These are phyloP conservation scores for Alentia gelatinosa DNA, from an alignment of 2,888 invertebrate genomes.

Conservation along the genomic window DNA sequence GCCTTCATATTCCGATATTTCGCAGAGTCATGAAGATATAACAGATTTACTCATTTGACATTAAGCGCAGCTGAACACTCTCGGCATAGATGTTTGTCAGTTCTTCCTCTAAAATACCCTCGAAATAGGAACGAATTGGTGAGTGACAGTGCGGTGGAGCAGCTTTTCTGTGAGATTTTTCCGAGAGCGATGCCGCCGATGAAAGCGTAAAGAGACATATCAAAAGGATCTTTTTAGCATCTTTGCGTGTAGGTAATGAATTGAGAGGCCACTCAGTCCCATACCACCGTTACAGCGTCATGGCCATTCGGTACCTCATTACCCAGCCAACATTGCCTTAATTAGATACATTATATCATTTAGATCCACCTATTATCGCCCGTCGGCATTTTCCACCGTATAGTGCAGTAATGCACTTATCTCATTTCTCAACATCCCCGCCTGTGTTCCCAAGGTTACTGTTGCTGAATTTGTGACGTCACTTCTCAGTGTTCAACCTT, in stretches of 20 bases:
- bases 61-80: background rate
- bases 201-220: slow-evolving; percentile 27
- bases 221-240: slow-evolving; percentile 33
- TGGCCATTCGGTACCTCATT: slow-evolving; percentile 17
- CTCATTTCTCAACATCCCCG: slow-evolving; percentile 5
- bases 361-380: slow-evolving; percentile 39
- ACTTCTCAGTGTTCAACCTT: slow-evolving; percentile 4
- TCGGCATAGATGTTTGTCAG: background rate
- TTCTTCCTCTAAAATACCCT: background rate
- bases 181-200: background rate
- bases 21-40: background rate
- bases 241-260: slow-evolving; percentile 36
- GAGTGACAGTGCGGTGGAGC: background rate
- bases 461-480: slow-evolving; percentile 47
- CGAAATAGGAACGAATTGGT: background rate
- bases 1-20: background rate
- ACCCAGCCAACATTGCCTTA: slow-evolving; percentile 44
- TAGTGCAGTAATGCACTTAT: slow-evolving; percentile 47
- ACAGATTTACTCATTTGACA: background rate
- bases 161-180: background rate
- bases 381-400: slow-evolving; percentile 14
- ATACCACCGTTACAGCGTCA: background rate
- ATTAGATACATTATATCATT: slow-evolving; percentile 54
- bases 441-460: background rate
- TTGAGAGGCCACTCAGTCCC: slow-evolving; percentile 26